Percentiles rank a stretch among this genome's conserved stretches.
Conservation (phyloP, 2,888 invertebrate species). For the Bedellia somnulentella region DNA sequence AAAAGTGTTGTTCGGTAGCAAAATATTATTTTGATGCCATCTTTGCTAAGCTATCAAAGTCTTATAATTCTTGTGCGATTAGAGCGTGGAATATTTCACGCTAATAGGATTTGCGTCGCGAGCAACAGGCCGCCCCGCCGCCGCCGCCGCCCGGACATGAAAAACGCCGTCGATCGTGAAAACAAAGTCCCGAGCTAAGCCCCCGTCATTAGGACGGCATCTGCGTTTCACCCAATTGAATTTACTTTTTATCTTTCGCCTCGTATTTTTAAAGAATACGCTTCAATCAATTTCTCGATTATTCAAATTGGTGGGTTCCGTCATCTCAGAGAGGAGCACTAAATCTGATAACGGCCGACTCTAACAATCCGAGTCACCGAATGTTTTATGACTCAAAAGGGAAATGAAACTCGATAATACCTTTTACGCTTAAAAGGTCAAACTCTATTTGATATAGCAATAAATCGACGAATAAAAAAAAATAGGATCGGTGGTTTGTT, state of each 20-base stretch:
- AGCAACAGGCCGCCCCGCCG: conserved; percentile 31
- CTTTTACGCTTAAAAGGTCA: too few species aligned
- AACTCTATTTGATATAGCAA: too few species aligned
- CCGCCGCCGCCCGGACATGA: too few species aligned
- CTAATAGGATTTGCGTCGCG: conserved; percentile 3
- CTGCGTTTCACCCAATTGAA: conserved; percentile 33
- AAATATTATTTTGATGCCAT: background rate
- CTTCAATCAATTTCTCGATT: conserved; percentile 55
- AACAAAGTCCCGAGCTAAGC: conserved; percentile 18
- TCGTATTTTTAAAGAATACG: conserved; percentile 33
- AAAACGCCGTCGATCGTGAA: conserved; percentile 10
- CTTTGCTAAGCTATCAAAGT: background rate
- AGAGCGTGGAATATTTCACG: background rate
- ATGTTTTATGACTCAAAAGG: conserved; percentile 14
- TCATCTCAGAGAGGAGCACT: conserved; percentile 23
- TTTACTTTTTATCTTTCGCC: conserved; percentile 18
- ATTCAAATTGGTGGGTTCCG: conserved; percentile 35
- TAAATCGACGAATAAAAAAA: too few species aligned
- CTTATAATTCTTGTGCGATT: background rate
- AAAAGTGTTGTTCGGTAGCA: background rate
- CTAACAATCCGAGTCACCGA: conserved; percentile 12
- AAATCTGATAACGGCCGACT: conserved; percentile 25
- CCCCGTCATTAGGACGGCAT: conserved; percentile 36
- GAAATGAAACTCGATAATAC: conserved; percentile 1
- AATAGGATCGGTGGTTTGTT: too few species aligned